A percentile compares a stretch with the other conserved stretches of the same genome.
These are phyloP conservation scores for Drosophila mimetica DNA, from an alignment of 2,888 invertebrate species.

Conservation along the genomic window DNA sequence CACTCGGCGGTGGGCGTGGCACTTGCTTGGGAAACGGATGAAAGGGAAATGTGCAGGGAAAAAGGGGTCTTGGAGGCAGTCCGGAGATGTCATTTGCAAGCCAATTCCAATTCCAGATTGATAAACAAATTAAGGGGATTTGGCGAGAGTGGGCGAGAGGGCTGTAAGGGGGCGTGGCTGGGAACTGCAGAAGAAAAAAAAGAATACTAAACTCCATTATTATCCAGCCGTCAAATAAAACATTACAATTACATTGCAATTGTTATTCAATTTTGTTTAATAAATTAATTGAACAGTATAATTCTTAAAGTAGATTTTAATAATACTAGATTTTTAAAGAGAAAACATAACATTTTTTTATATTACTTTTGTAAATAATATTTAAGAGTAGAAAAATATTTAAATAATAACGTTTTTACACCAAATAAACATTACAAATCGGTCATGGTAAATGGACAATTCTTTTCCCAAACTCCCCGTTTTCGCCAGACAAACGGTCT, in stretches of 20 bases:
- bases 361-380: too few species aligned
- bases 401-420: neutral
- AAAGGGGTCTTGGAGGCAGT: conserved; percentile 8
- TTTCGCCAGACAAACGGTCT: conserved; percentile 4
- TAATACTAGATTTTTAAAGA: too few species aligned
- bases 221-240: conserved; percentile 6
- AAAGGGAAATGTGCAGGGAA: conserved; percentile 8
- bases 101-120: conserved; percentile 66
- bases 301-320: too few species aligned
- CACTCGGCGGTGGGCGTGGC: conserved; percentile 51
- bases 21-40: conserved; percentile 27
- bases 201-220: neutral
- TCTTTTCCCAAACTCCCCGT: neutral
- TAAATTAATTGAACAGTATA: too few species aligned
- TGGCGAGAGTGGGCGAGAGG: neutral
- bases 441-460: conserved; percentile 15
- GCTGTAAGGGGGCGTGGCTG: conserved; percentile 24
- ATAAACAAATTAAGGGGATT: conserved; percentile 48
- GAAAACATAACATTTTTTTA: too few species aligned
- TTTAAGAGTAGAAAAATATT: too few species aligned
- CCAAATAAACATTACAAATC: neutral
- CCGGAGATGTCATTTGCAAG: conserved; percentile 61
- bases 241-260: neutral
- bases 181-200: neutral
- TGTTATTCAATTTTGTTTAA: neutral